Evolutionary conservation across 2,888 invertebrate genomes (phyloP), one percentile per base, ranked within the genome.

Genomic region (Isoperla grammatica): DNA sequence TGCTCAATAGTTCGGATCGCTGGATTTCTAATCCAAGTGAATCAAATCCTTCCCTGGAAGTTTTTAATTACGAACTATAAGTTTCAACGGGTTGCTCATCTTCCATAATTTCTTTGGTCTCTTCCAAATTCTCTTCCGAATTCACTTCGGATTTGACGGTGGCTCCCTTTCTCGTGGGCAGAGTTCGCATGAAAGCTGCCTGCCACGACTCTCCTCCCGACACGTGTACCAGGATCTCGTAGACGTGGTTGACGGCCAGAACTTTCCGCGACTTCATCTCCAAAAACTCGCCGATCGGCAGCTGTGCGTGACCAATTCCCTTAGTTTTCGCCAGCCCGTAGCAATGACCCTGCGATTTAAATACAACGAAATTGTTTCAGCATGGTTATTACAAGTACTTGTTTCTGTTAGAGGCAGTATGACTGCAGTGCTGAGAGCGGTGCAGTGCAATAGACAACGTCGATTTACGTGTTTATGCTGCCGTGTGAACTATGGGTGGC

Each of bases 221-320:
- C 5, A 91, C 81, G 67, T 81, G 79, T 23, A 90, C 75, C 50
- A 94, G 74, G 69, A 94, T 89, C 76, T 91, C 89, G 73, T 91
- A 94, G 46, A 94, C 93, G 80, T 99, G 98, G 76, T 95, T 94
- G 66, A 99, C 90, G 43, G 96, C 94, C 60, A 99, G 80, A 54
- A 98, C 97, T 77, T 91, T 90, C 67, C 96, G 83, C 5, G 91
- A 88, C 75, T 92, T 92, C 88, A 98, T 88, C 69, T 88, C 84
- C 48, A 99, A 82, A 78, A 88, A 90, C 74, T 95, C 88, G 64
- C 85, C 85, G 66, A 99, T 82, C 0, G 99, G 98, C 48, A 99
- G 76, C 68, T 90, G 86, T 0, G 84, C 94, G 74, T 95, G 95
- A 62, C 75, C 75, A 29, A 96, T 79, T 2, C 86, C 88, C 71